Evolutionary conservation across 2,797 vertebrate species (phyloP).

Genomic region (Thripadectes ignobilis): DNA sequence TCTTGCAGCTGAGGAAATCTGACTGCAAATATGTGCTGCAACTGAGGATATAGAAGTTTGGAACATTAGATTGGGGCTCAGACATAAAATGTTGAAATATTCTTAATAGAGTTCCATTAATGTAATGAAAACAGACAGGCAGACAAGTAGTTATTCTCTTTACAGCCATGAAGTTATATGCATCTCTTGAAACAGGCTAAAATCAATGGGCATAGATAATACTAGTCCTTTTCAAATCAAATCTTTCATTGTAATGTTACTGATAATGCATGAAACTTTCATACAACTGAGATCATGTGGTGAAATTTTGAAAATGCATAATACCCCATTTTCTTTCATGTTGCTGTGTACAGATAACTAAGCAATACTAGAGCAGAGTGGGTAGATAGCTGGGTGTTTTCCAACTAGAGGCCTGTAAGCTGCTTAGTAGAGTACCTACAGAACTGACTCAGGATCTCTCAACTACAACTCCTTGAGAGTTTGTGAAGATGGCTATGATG

Average conservation of each 20-base stretch:
- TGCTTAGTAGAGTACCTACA: not conserved
- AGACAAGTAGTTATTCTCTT: not conserved
- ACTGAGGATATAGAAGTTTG: not conserved
- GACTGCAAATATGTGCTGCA: not conserved
- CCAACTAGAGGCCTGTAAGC: not conserved
- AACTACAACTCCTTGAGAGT: not conserved
- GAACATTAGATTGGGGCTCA: not conserved
- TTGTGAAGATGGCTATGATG: not conserved
- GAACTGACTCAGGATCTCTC: not conserved
- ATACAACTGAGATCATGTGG: fast-evolving
- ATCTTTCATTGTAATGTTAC: not conserved
- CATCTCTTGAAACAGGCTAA: not conserved
- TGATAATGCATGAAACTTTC: not conserved
- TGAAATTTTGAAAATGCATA: not conserved
- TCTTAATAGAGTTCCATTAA: not conserved
- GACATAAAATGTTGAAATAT: not conserved
- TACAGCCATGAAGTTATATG: not conserved
- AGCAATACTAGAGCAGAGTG: not conserved
- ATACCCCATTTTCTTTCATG: not conserved
- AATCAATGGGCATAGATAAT: not conserved
- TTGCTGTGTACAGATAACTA: not conserved
- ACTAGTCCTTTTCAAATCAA: not conserved
- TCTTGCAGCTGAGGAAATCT: not conserved
- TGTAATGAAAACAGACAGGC: not conserved
- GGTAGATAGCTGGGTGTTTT: not conserved